A percentile compares a stretch with the other conserved stretches of the same genome.
Evolutionary conservation across 2,888 invertebrate species (phyloP).

Genomic region (Omphaloscelis lunosa): DNA sequence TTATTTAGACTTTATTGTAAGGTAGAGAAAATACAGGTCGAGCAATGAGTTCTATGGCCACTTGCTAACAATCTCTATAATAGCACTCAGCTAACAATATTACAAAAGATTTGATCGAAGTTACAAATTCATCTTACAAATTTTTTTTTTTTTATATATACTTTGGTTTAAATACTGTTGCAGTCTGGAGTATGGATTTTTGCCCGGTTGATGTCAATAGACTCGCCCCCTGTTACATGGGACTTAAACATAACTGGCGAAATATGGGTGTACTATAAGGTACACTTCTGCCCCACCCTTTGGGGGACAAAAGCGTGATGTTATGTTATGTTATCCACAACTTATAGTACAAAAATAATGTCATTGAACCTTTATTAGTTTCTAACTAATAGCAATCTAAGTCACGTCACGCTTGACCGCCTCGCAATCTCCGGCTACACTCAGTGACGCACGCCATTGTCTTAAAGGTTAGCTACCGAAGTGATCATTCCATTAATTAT

Average conservation of each 20-base stretch:
- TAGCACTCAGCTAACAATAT: neutral
- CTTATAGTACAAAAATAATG: neutral
- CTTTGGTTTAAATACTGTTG: too few relatives aligned
- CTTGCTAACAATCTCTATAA: too few relatives aligned
- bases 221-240: too few relatives aligned
- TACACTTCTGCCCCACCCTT: too few relatives aligned
- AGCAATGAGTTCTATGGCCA: neutral
- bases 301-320: too few relatives aligned
- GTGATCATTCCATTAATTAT: slow-evolving; percentile 15
- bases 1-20: neutral
- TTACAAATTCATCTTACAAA: neutral
- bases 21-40: neutral
- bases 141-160: too few relatives aligned
- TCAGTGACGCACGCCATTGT: slow-evolving; percentile 12
- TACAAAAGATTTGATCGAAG: neutral
- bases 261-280: too few relatives aligned
- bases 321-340: too few relatives aligned
- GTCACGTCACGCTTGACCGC: slow-evolving; percentile 2
- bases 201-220: too few relatives aligned
- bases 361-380: neutral
- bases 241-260: too few relatives aligned
- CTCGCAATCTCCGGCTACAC: neutral
- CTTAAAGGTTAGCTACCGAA: slow-evolving; percentile 10
- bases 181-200: too few relatives aligned
- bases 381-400: neutral